Conservation (phyloP, 2,797 vertebrate genomes). For the Ptychobarbus kaznakovi region DNA sequence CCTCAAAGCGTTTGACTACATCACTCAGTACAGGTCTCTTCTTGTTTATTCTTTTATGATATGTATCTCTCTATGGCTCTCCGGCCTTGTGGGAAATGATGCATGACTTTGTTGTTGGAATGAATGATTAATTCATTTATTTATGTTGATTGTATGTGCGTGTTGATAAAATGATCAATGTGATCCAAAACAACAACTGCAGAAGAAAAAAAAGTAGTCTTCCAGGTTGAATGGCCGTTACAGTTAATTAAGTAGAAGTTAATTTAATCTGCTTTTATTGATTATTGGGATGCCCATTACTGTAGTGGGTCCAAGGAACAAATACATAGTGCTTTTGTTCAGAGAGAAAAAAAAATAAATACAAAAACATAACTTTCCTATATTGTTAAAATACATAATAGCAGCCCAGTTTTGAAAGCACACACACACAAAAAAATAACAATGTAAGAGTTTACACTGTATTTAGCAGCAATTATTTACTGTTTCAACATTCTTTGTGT, state of each 20-base stretch:
- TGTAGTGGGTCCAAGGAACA: slow-evolving; percentile 25
- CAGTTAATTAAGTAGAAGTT: slow-evolving; percentile 56
- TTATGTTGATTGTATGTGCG: slow-evolving; percentile 40
- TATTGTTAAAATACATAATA: not conserved
- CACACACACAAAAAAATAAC: not conserved
- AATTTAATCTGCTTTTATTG: slow-evolving; percentile 53
- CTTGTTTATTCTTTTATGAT: slow-evolving; percentile 60
- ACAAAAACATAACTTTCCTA: not conserved
- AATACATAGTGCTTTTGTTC: slow-evolving; percentile 15
- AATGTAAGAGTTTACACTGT: not conserved
- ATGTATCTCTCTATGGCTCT: slow-evolving; percentile 55
- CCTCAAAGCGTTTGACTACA: slow-evolving; percentile 63
- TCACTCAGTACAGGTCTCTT: slow-evolving; percentile 59
- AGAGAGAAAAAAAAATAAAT: not conserved
- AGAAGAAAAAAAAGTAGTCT: slow-evolving; percentile 16
- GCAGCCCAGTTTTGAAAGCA: not conserved
- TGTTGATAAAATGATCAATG: slow-evolving; percentile 38
- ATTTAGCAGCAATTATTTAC: not conserved
- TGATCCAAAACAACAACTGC: slow-evolving; percentile 33
- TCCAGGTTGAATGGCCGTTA: slow-evolving; percentile 33
- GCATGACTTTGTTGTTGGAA: slow-evolving; percentile 55
- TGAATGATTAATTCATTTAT: slow-evolving; percentile 43
- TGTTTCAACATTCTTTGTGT: too few species aligned
- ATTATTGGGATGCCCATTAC: slow-evolving; percentile 47
- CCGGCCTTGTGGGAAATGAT: slow-evolving; percentile 53